Evolutionary conservation across 92 coral and sea anemone species (phyloP).

Genomic region (Siderastrea siderea): DNA sequence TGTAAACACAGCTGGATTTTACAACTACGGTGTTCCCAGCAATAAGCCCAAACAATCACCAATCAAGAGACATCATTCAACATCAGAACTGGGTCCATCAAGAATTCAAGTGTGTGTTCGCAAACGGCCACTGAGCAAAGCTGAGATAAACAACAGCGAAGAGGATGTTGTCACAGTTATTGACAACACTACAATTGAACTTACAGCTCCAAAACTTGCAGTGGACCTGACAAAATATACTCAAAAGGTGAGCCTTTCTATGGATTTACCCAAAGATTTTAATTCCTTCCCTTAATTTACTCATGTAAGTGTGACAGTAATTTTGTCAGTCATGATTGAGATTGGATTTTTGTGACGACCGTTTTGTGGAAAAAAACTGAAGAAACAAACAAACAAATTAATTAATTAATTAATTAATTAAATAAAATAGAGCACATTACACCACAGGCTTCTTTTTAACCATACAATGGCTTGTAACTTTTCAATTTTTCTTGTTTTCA

Average conservation of each 20-base stretch:
- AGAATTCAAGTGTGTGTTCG: conserved; percentile 90
- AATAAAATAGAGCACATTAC: no score
- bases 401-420: no score
- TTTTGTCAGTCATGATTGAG: no score
- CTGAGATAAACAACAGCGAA: conserved; percentile 59
- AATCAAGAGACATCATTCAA: conserved; percentile 29
- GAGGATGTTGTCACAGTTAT: conserved; percentile 73
- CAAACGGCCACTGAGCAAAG: conserved; percentile 77
- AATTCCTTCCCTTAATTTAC: no score
- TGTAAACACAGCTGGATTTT: conserved; percentile 33
- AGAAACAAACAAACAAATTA: no score
- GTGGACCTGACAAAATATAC: conserved; percentile 86
- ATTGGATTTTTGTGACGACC: no score
- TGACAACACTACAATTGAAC: conserved; percentile 42
- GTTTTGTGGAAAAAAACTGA: no score
- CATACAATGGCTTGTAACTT: no score
- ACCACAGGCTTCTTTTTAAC: no score
- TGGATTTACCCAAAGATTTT: not conserved
- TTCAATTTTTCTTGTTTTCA: not conserved
- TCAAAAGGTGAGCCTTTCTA: conserved; percentile 68
- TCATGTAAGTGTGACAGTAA: no score
- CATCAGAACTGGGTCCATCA: conserved; percentile 32
- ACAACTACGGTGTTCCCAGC: conserved; percentile 89
- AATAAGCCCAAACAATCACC: conserved; percentile 61
- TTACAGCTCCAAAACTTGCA: conserved; percentile 83